These are phyloP conservation scores for Agrenia bidenticulata DNA, from an alignment of 2,888 invertebrate genomes.

Conservation along the genomic window DNA sequence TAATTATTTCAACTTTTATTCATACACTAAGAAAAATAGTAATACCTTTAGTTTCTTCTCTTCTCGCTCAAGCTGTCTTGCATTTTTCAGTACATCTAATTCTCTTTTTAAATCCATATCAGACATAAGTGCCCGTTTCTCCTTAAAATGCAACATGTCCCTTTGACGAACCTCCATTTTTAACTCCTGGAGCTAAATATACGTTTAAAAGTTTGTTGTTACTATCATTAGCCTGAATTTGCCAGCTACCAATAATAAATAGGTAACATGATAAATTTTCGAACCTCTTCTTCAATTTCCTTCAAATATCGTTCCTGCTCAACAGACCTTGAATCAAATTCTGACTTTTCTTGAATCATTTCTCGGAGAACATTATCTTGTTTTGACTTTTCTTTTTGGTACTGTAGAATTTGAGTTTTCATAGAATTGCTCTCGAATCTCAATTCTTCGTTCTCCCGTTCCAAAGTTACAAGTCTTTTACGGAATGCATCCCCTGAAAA, in stretches of 20 bases:
- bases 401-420: conserved; percentile 28
- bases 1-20: conserved; percentile 4
- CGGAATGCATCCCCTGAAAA: conserved; percentile 46
- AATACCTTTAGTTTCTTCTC: conserved; percentile 45
- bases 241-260: neutral
- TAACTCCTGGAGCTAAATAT: conserved; percentile 38
- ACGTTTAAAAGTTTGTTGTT: neutral
- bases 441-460: conserved; percentile 38
- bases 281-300: conserved; percentile 43
- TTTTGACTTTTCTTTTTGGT: conserved; percentile 32
- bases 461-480: conserved; percentile 31
- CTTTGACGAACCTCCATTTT: conserved; percentile 43
- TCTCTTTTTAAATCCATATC: conserved; percentile 48
- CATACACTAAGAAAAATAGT: neutral
- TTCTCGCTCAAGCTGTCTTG: conserved; percentile 37
- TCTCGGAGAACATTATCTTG: conserved; percentile 33
- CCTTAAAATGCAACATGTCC: conserved; percentile 42
- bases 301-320: conserved; percentile 38
- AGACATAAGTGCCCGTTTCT: conserved; percentile 35
- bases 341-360: conserved; percentile 40
- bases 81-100: conserved; percentile 39
- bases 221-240: neutral
- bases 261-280: neutral
- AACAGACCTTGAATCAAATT: conserved; percentile 28
- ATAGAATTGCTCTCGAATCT: conserved; percentile 38